Base-by-base conservation (phyloP, 2,113 vertebrate species). In the Nerophis ophidion region DNA sequence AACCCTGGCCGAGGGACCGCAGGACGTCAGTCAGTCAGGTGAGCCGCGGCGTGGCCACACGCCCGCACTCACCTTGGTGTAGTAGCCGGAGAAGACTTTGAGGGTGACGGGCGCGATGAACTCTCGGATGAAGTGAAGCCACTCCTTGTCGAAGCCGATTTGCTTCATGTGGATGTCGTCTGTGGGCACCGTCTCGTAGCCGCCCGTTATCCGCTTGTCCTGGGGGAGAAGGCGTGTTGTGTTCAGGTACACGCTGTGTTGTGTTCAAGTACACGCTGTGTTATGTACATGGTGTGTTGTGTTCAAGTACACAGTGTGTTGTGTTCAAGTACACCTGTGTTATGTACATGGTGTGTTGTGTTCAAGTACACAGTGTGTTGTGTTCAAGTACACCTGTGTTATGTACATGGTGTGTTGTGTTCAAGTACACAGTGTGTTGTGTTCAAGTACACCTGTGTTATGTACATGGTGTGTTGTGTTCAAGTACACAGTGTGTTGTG, bases 121-220 rank as follows among this genome's bases (percentile, higher is more conserved):
- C 86, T 99, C 97, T 26, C 95, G 88, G 76, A 99, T 96, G 76
- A 98, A 99, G 83, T 99, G 95, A 6, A 99, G 91, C 96, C 97
- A 99, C 47, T 97, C 96, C 7, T 91, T 92, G 68, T 98, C 95
- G 52, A 92, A 89, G 4, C 87, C 92, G 0, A 99, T 90, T 76
- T 99, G 97, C 60, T 88, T 94, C 97, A 99, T 98, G 38, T 99
- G 97, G 80, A 99, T 99, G 79, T 99, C 97, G 70, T 98, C 96
- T 0, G 97, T 99, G 0, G 97, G 97, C 64, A 99, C 97, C 2
- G 94, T 98, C 85, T 99, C 97, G 55, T 99, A 99, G 69, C 97
- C 97, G 36, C 97, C 96, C 45, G 95, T 55, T 77, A 99, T 96
- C 34, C 97, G 90, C 71, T 90, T 94, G 83, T 99, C 97, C 95